Percentiles rank a stretch among this genome's conserved stretches.
Conservation (phyloP, 53 echinoderm and acorn worm genomes). For the Crossaster papposus region DNA sequence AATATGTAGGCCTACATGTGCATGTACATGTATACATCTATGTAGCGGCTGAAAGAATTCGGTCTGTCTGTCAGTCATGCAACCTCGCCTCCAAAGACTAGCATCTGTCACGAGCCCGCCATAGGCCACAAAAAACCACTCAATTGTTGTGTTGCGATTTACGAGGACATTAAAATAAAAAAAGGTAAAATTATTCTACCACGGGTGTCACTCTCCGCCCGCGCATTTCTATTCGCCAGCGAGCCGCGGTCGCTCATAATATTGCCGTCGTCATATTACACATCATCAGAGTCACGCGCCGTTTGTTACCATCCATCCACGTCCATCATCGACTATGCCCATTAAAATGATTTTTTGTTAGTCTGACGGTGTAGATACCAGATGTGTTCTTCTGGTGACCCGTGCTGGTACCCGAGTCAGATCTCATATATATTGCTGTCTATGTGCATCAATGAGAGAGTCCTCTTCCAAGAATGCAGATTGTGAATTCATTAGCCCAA, state of each 20-base stretch:
- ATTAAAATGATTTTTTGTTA: slow-evolving; percentile 30
- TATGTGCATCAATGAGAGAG: background rate
- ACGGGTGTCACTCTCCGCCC: background rate
- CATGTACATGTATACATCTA: too few species aligned
- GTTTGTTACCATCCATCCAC: slow-evolving; percentile 3
- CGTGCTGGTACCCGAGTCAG: background rate
- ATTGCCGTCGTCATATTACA: slow-evolving; percentile 7
- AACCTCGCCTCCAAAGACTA: background rate
- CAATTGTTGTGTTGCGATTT: background rate
- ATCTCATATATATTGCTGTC: background rate
- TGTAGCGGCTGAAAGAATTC: background rate
- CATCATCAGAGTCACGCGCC: background rate
- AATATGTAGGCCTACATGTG: too few species aligned
- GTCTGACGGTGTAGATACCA: slow-evolving; percentile 6
- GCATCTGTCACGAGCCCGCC: background rate
- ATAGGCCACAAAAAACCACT: background rate
- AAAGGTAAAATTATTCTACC: background rate
- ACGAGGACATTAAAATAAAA: background rate
- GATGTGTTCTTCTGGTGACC: slow-evolving; percentile 27
- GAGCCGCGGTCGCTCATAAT: slow-evolving; percentile 3
- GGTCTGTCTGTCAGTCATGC: background rate
- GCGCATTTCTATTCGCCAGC: background rate
- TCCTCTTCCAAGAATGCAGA: background rate
- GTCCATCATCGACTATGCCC: slow-evolving; percentile 31
- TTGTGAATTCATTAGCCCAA: slow-evolving; percentile 42